Percentiles rank a stretch among this genome's conserved stretches.
phyloP scores from a whole-genome alignment of 1,140 invertebrate species.

The Stegodyphus mimosarum region DNA sequence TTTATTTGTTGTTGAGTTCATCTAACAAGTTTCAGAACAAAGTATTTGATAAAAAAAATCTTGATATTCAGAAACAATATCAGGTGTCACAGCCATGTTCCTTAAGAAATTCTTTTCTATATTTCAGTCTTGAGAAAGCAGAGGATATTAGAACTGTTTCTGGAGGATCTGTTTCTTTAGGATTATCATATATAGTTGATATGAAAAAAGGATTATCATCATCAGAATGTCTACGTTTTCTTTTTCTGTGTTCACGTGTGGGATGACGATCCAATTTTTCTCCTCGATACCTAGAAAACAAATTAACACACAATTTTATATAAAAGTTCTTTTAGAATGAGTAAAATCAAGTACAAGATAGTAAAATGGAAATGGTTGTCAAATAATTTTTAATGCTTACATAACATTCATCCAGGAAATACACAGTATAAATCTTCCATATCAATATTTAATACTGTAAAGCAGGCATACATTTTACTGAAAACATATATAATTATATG shows the following conservation, averaged over 20 bases:
- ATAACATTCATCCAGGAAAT: not conserved
- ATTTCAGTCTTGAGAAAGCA: constrained; percentile 45
- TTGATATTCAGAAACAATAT: not conserved
- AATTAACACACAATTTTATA: not conserved
- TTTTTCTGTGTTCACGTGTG: not conserved
- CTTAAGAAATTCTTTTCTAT: constrained; percentile 48
- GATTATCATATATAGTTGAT: constrained; percentile 54
- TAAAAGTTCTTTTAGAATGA: not conserved
- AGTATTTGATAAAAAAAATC: no score
- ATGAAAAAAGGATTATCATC: constrained; percentile 10
- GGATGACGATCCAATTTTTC: constrained; percentile 55
- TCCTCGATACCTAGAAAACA: constrained; percentile 54
- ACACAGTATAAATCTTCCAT: not conserved
- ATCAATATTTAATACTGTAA: not conserved
- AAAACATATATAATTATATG: no score
- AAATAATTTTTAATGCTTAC: not conserved
- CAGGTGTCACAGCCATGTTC: not conserved
- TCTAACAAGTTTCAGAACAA: no score
- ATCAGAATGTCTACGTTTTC: not conserved
- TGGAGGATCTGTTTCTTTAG: constrained; percentile 22
- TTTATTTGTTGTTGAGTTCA: no score
- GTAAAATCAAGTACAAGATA: not conserved
- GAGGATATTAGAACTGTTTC: constrained; percentile 38
- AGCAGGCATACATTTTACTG: not conserved
- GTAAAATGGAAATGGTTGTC: not conserved